Evolutionary conservation across 2,797 vertebrate genomes (phyloP), one percentile per base, ranked within the genome.

Genomic region (Pogonophryne albipinna): DNA sequence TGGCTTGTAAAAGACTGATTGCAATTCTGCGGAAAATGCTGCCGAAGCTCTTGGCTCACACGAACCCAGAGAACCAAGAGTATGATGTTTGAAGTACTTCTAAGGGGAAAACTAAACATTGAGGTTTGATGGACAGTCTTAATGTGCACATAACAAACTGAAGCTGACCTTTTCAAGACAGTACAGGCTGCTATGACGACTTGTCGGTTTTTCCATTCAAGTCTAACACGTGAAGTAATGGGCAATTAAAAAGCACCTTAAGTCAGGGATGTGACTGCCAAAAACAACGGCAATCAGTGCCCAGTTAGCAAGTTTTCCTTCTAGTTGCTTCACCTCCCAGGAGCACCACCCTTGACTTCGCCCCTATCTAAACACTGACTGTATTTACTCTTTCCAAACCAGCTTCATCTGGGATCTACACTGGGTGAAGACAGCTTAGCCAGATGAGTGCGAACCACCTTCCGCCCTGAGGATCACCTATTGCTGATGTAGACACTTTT

Each of bases 401-500:
- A 42, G 59, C 68, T 76, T 74, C 17, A 74, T 77, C 80, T 82
- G 68, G 53, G 83, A 73, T 64, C 70, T 69, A 52, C 79, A 76
- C 68, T 27, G 3, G 65, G 60, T 66, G 66, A 85, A 70, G 82
- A 90, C 76, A 53, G 77, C 69, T 23, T 17, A 51, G 61, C 44
- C 16, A n/a, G 69, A 47, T 53, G 59, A 66, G n/a, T 7, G 55
- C 34, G 34, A 80, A 82, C 63, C 74, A 78, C 75, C 79, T 76
- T 87, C 84, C 55, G 16, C 74, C 68, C 84, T 3, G 52, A 70
- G 79, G 85, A 85, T 87, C 89, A 86, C 85, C 85, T 71, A 78
- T 58, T 91, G 90, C 89, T 90, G 87, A 94, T 66, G 75, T 71
- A 55, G 70, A 71, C 75, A 66, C 66, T 87, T 91, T 81, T 51